phyloP scores from a whole-genome alignment of 2,113 vertebrate species.

The Stegastes partitus region DNA sequence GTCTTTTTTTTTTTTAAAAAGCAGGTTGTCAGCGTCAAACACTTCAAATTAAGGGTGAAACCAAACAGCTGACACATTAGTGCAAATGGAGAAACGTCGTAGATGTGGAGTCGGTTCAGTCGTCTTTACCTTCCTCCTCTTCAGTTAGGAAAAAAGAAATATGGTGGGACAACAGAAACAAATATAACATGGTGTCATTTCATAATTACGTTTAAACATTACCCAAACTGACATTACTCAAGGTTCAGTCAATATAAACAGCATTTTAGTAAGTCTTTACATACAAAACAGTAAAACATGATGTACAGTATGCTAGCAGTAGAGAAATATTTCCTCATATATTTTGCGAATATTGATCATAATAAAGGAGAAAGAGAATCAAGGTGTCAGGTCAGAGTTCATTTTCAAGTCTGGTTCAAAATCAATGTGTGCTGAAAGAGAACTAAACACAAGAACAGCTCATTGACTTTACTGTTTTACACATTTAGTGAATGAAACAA shows the following conservation, averaged over 20 bases:
- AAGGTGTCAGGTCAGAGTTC: neutral
- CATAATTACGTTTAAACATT: neutral
- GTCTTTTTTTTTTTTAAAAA: constrained; percentile 17
- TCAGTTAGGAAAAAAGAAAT: constrained; percentile 79
- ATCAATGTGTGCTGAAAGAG: neutral
- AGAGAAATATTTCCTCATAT: too few species aligned
- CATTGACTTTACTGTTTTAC: neutral
- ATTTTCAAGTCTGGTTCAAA: neutral
- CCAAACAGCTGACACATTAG: constrained; percentile 70
- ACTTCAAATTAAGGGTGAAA: constrained; percentile 75
- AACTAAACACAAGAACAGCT: too few species aligned
- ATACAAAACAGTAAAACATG: too few species aligned
- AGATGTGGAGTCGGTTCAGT: constrained; percentile 47
- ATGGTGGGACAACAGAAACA: constrained; percentile 49
- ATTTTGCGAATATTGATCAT: too few species aligned
- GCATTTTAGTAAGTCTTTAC: too few species aligned
- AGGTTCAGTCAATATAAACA: too few species aligned
- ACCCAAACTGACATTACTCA: neutral
- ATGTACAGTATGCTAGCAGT: too few species aligned
- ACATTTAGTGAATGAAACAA: constrained; percentile 6
- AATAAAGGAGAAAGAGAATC: neutral
- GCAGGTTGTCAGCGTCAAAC: constrained; percentile 72
- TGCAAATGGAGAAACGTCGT: constrained; percentile 61
- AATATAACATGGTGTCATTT: constrained; percentile 3
- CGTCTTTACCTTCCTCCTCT: constrained; percentile 93